These are phyloP conservation scores for Grallaria varia DNA, from an alignment of 2,113 vertebrate species.

Conservation along the genomic window DNA sequence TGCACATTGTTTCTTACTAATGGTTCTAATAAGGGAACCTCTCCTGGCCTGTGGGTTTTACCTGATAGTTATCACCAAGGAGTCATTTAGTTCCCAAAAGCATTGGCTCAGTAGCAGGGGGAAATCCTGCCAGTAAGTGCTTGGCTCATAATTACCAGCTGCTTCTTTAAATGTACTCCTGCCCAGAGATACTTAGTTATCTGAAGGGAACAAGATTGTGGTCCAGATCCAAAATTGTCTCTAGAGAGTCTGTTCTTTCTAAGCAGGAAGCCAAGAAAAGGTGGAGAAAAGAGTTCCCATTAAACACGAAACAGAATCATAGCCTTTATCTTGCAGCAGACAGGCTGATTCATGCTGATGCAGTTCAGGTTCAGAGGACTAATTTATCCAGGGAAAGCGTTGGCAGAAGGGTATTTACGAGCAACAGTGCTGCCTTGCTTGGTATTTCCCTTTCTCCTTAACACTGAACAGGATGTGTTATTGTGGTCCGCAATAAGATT, in stretches of 20 bases:
- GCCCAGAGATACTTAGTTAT: constrained; percentile 54
- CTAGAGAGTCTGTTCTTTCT: constrained; percentile 47
- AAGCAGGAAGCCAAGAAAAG: constrained; percentile 46
- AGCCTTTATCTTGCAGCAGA: background rate
- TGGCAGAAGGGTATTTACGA: constrained; percentile 15
- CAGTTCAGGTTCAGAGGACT: background rate
- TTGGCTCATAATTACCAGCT: constrained; percentile 50
- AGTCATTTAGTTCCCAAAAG: constrained; percentile 41
- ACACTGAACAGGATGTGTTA: background rate
- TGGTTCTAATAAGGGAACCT: constrained; percentile 23
- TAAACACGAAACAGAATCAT: background rate
- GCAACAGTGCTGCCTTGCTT: background rate
- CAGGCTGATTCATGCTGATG: constrained; percentile 1
- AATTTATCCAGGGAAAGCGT: background rate
- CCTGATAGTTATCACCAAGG: constrained; percentile 27
- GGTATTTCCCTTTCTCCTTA: background rate
- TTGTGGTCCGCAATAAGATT: background rate
- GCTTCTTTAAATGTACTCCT: constrained; percentile 54
- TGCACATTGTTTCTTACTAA: constrained; percentile 23
- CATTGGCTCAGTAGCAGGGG: constrained; percentile 34
- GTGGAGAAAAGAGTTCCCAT: background rate
- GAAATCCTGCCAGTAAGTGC: constrained; percentile 63
- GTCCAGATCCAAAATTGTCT: constrained; percentile 28
- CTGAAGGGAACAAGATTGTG: constrained; percentile 21
- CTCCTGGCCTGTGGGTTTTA: constrained; percentile 13